Evolutionary conservation across 2,797 vertebrate genomes (phyloP).

Genomic region (Chelidonichthys spinosus): DNA sequence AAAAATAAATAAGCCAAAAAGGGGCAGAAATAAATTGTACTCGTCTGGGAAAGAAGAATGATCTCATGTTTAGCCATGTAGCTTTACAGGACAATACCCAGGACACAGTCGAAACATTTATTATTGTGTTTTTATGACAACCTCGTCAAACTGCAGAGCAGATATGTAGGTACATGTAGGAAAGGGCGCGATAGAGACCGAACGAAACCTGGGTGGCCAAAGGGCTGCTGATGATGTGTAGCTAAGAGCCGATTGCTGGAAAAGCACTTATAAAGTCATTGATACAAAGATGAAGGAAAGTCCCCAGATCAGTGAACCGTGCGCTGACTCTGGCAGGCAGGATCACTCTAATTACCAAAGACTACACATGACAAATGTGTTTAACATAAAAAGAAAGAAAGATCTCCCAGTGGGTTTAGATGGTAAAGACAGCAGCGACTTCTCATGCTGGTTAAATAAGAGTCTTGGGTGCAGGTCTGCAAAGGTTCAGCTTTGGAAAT

Average conservation of each 20-base stretch:
- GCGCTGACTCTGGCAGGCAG: constrained; percentile 10
- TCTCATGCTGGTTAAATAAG: neutral
- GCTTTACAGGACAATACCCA: constrained; percentile 71
- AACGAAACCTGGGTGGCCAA: constrained; percentile 60
- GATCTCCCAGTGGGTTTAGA: constrained; percentile 1
- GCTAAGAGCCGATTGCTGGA: constrained; percentile 56
- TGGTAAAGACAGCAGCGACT: neutral
- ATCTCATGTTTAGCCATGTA: constrained; percentile 70
- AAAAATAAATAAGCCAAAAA: constrained; percentile 73
- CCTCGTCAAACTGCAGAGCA: constrained; percentile 47
- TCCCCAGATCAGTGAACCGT: constrained; percentile 32
- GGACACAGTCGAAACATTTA: constrained; percentile 69
- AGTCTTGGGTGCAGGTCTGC: neutral
- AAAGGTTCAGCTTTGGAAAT: neutral
- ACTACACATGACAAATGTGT: constrained; percentile 24
- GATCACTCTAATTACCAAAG: constrained; percentile 25
- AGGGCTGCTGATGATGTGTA: constrained; percentile 45
- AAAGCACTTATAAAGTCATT: constrained; percentile 56
- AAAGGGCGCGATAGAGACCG: constrained; percentile 2
- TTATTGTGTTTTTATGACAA: constrained; percentile 64
- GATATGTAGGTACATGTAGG: constrained; percentile 24
- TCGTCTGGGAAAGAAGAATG: constrained; percentile 68
- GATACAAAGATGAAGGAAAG: constrained; percentile 38
- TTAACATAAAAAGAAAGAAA: constrained; percentile 16
- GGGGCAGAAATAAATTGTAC: constrained; percentile 32